phyloP scores from a whole-genome alignment of 2,797 vertebrate genomes.

The Aeoliscus strigatus region DNA sequence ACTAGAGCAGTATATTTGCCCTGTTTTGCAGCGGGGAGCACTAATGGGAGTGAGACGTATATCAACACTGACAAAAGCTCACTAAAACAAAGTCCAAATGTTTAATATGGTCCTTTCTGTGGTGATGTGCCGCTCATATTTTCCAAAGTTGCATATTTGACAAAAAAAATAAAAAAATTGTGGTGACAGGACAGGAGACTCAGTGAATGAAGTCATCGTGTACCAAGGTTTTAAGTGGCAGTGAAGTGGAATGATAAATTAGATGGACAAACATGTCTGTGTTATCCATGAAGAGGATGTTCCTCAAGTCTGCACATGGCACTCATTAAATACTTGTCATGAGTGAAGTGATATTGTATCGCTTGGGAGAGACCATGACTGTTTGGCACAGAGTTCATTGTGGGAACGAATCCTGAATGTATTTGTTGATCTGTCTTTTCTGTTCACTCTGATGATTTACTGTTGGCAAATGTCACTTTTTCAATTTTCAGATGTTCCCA shows the following conservation, averaged over 20 bases:
- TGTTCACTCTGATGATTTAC: too few species aligned
- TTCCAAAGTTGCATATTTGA: conserved; percentile 22
- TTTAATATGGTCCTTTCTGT: conserved; percentile 15
- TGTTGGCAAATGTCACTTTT: too few species aligned
- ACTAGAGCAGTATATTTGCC: conserved; percentile 42
- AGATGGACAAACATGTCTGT: conserved; percentile 32
- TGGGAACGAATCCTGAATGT: conserved; percentile 8
- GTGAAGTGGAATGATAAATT: conserved; percentile 47
- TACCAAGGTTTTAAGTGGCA: conserved; percentile 22
- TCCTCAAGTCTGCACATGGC: conserved; percentile 30
- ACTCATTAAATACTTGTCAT: conserved; percentile 27
- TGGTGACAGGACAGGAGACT: too few species aligned
- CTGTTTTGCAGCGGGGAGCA: conserved; percentile 26
- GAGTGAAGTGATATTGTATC: conserved; percentile 24
- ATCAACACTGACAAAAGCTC: conserved; percentile 25
- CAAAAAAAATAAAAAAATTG: too few species aligned
- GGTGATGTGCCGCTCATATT: conserved; percentile 10
- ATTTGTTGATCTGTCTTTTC: too few species aligned
- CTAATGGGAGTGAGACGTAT: conserved; percentile 40
- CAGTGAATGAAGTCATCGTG: conserved; percentile 23
- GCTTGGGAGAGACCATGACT: conserved; percentile 13
- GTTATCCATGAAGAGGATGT: conserved; percentile 29
- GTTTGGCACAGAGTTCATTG: conserved; percentile 1
- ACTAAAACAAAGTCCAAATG: conserved; percentile 13
- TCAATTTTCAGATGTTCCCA: too few species aligned